Evolutionary conservation across 92 coral and sea anemone genomes (phyloP), one percentile per base, ranked within the genome.

Genomic region (Porites cylindrica): DNA sequence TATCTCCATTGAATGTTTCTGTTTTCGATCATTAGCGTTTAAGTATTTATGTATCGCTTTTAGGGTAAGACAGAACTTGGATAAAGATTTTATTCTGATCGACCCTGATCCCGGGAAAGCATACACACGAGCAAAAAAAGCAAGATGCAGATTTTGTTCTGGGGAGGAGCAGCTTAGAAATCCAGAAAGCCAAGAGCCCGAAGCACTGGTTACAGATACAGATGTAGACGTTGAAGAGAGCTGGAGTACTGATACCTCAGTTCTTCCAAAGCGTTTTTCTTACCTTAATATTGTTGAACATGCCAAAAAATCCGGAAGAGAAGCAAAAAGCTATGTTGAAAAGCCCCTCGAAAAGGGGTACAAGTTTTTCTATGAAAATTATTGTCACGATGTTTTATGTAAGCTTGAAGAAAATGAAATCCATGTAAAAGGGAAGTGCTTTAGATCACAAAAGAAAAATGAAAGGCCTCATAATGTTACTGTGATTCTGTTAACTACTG

Each of bases 261-360:
- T 67, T 82, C 86, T 92, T 20, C 90, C 95, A 53, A 84, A 84
- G 87, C 59, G 75, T 65, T 88, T 91, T 88, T 92, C 95, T 19
- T 88, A 69, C 67, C 69, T 88, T 1, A 88, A 88, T 75, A 91
- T 91, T 60, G 73, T 82, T n/a, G 76, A 83, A 54, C 79, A 91
- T 87, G 88, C 88, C 43, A 78, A 80, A 87, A 76, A 78, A 70
- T 32, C 77, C 75, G 63, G 87, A 76, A 88, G 78, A 77, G 72
- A 88, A 47, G 76, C 82, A 16, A 60, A 51, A 70, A 88, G 90
- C 70, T 79, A 90, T 78, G 86, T 83, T 32, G 94, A 91, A 91
- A 92, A 86, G 51, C 92, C 95, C 59, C 74, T 89, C 52, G 87
- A 85, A 76, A 92, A 92, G 80, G 90, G 95, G 11, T 85, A 92